Base-by-base conservation (phyloP, 2,888 invertebrate species). In the Trissonchulus latispiculum region DNA sequence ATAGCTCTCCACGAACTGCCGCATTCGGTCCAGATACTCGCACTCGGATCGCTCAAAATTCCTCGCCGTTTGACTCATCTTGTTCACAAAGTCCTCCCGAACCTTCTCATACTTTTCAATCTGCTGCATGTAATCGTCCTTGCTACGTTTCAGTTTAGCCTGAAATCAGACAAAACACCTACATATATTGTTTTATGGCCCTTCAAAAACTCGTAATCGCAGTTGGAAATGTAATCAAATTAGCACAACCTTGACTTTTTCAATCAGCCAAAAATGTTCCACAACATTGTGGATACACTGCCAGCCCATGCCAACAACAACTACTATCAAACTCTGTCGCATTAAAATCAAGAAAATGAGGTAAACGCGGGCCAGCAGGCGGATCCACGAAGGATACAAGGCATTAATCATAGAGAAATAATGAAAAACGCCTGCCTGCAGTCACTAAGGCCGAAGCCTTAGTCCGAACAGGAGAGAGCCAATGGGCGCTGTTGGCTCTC, bases 81-180 rank as follows among this genome's bases (percentile, higher is more conserved):
- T 29, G 31, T 84, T 81, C 32, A 96, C 95, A 86, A 96, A 99
- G 80, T 95, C 94, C 79, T 91, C 91, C 83, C 96, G 90, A 70
- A 94, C 90, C 36, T 88, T 86, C 80, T 90, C 90, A 84, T 97
- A 96, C 85, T 96, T 97, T 75, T 96, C 95, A 77, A 95, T 90
- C 78, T 93, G 88, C 76, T 87, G 86, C 83, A 91, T 91, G 83
- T 96, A 97, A 81, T 99, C 97, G 82, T 97, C 96, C 72, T 95
- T 91, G 32, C 95, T 89, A 86, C 95, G 95, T 82, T 91, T 92
- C 78, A 92, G 86, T 84, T 97, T 96, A 74, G 92, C 90, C 84
- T 84, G 72, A 59, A 77, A 75, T 59, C 74, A 2, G 72, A 67
- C 48, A 8, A 18, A 48, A 66, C 28, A 66, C 1, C 23, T 66